These are phyloP conservation scores for Dynastes tityus DNA, from an alignment of 2,888 invertebrate species.

Conservation along the genomic window DNA sequence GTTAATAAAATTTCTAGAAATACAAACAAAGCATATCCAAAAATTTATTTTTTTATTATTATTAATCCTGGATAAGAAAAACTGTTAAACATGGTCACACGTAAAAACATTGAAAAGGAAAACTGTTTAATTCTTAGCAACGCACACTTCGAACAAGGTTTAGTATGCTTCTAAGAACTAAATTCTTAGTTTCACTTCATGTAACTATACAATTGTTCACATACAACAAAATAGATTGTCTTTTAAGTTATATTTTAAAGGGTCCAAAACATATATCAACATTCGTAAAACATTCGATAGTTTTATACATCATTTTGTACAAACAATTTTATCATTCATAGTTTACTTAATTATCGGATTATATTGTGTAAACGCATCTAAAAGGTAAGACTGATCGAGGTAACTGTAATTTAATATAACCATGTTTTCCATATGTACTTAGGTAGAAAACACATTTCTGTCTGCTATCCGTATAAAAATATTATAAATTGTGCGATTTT, in stretches of 20 bases:
- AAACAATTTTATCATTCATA: conserved; percentile 46
- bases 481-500: conserved; percentile 44
- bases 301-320: conserved; percentile 51
- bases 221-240: conserved; percentile 51
- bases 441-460: conserved; percentile 18
- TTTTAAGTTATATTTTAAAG: conserved; percentile 49
- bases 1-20: conserved; percentile 41
- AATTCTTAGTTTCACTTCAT: conserved; percentile 25
- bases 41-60: conserved; percentile 27
- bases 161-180: conserved; percentile 20
- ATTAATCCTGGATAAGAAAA: conserved; percentile 45
- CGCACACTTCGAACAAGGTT: neutral
- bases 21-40: conserved; percentile 39
- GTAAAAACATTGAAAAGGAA: conserved; percentile 43
- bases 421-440: neutral
- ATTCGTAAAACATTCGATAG: conserved; percentile 50
- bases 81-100: conserved; percentile 49
- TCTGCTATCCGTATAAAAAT: conserved; percentile 38
- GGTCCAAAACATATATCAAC: conserved; percentile 48
- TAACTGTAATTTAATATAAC: conserved; percentile 11
- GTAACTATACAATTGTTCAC: conserved; percentile 45
- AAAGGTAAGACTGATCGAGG: conserved; percentile 43
- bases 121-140: conserved; percentile 26
- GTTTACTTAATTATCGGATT: conserved; percentile 23
- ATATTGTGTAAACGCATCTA: conserved; percentile 39